A percentile compares a stretch with the other conserved stretches of the same genome.
Conservation (phyloP, 2,797 vertebrate species). For the Bucorvus abyssinicus region DNA sequence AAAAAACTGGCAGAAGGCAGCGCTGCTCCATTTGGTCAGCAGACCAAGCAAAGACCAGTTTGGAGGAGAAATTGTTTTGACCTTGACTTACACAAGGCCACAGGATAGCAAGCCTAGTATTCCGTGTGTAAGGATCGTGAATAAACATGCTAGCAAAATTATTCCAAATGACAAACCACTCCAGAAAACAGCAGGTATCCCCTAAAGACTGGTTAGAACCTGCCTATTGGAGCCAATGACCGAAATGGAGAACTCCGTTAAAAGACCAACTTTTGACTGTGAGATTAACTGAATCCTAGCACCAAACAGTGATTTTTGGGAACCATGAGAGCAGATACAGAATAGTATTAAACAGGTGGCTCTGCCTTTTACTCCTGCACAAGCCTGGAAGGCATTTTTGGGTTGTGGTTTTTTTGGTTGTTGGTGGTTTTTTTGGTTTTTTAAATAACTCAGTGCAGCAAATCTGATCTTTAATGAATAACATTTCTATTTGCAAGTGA, state of each 20-base stretch:
- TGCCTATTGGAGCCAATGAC: not conserved
- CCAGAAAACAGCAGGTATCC: not conserved
- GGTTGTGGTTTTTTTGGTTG: too few relatives aligned
- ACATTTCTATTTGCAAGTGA: not conserved
- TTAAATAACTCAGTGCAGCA: not conserved
- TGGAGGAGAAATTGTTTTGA: not conserved
- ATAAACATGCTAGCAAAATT: not conserved
- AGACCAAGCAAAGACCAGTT: not conserved
- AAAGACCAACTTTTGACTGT: not conserved
- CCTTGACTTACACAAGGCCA: not conserved
- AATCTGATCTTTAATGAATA: not conserved
- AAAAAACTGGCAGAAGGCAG: not conserved
- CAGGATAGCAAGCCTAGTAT: not conserved
- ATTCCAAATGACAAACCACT: not conserved
- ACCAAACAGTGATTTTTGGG: not conserved
- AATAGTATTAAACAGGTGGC: not conserved
- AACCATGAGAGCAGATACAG: not conserved
- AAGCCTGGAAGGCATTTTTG: not conserved
- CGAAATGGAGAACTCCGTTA: not conserved
- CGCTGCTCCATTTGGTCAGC: not conserved
- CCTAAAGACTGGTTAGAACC: not conserved
- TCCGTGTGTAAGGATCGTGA: not conserved
- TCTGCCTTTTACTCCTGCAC: not conserved
- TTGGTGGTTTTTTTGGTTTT: not conserved
- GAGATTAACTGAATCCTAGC: not conserved